A percentile compares a stretch with the other conserved stretches of the same genome.
phyloP scores from a whole-genome alignment of 2,888 invertebrate genomes.

The Hyppa rectilinea region DNA sequence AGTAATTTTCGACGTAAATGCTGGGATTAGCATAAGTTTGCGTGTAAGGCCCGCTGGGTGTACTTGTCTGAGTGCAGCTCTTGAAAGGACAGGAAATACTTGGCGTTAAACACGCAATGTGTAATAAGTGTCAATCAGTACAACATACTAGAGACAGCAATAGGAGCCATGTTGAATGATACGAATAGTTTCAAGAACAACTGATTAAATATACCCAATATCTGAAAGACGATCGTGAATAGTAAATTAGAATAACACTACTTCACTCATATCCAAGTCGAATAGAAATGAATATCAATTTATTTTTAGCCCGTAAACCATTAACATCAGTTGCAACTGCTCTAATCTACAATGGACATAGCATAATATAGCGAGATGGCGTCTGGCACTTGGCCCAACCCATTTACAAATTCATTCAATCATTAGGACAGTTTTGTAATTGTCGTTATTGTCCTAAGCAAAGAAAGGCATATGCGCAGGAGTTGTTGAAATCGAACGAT shows the following conservation, averaged over 20 bases:
- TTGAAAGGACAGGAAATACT: conserved; percentile 45
- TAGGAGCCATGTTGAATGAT: background rate
- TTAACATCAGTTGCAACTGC: background rate
- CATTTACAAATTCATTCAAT: too few species aligned
- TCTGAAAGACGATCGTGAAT: background rate
- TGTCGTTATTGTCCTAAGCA: background rate
- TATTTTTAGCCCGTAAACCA: background rate
- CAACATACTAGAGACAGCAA: background rate
- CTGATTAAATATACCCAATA: background rate
- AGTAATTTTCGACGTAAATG: conserved; percentile 34
- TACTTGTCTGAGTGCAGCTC: conserved; percentile 35
- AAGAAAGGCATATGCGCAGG: too few species aligned
- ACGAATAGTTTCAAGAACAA: background rate
- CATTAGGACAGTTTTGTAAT: too few species aligned
- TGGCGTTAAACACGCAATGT: conserved; percentile 48
- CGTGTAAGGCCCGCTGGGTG: conserved; percentile 26
- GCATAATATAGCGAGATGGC: background rate
- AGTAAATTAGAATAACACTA: background rate
- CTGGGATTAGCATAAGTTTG: conserved; percentile 33
- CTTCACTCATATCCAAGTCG: background rate
- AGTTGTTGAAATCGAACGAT: background rate
- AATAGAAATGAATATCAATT: background rate
- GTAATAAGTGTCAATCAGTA: conserved; percentile 28
- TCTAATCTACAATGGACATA: background rate
- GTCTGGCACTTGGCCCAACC: background rate